These are phyloP conservation scores for Cichlasoma orientale DNA, from an alignment of 2,797 vertebrate genomes.

Conservation along the genomic window DNA sequence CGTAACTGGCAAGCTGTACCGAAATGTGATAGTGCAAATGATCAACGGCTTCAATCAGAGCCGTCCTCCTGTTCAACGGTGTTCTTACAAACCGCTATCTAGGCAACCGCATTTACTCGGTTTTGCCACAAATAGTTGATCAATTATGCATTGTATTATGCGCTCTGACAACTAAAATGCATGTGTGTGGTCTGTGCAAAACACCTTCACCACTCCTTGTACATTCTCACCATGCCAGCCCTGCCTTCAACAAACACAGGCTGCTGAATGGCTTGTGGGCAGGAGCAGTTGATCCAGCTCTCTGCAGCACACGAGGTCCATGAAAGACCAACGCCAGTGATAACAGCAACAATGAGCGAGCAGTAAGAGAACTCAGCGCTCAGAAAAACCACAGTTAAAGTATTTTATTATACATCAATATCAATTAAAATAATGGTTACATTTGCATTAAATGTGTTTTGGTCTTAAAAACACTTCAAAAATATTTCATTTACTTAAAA, in stretches of 20 bases:
- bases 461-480: not conserved
- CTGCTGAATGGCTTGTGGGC: constrained; percentile 49
- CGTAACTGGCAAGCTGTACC: not conserved
- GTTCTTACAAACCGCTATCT: not conserved
- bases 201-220: constrained; percentile 62
- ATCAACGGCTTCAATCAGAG: not conserved
- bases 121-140: constrained; percentile 6
- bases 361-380: not conserved
- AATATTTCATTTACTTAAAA: not conserved
- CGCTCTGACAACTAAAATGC: not conserved
- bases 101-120: not conserved
- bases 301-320: not conserved
- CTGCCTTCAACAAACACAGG: constrained; percentile 76
- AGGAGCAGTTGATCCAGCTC: constrained; percentile 21
- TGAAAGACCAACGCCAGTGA: not conserved
- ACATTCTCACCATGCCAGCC: constrained; percentile 63
- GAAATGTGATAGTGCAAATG: not conserved
- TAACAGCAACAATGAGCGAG: not conserved
- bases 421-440: not conserved
- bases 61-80: not conserved
- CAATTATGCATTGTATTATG: not conserved
- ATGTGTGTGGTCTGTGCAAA: constrained; percentile 11
- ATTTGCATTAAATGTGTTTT: not conserved
- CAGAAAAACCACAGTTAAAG: not conserved
- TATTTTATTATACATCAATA: not conserved